A percentile compares a stretch with the other conserved stretches of the same genome.
phyloP scores from a whole-genome alignment of 2,113 vertebrate species.

The Pseudopipra pipra region DNA sequence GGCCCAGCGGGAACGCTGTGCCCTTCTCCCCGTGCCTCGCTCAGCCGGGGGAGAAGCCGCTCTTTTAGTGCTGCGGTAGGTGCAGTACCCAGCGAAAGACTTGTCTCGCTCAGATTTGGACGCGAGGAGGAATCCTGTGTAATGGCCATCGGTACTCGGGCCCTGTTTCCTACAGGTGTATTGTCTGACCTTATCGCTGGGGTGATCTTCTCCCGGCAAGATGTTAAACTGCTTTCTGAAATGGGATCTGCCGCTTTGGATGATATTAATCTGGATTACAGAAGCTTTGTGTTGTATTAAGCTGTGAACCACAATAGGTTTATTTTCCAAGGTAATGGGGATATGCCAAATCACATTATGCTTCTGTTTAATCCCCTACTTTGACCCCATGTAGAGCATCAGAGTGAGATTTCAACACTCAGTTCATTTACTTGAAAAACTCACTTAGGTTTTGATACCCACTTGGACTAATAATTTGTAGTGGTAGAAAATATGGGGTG shows the following conservation, averaged over 20 bases:
- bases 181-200: not conserved
- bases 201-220: not conserved
- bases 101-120: accelerated
- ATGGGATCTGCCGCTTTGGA: not conserved
- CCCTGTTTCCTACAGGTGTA: accelerated
- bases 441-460: not conserved
- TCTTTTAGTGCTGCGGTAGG: accelerated
- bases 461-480: not conserved
- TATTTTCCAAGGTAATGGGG: not conserved
- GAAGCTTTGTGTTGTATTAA: not conserved
- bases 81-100: accelerated
- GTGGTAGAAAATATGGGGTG: not conserved
- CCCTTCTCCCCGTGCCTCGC: accelerated
- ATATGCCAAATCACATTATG: not conserved
- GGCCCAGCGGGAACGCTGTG: accelerated
- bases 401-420: not conserved
- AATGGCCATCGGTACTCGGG: accelerated
- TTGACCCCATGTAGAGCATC: not conserved
- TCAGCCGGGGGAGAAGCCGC: accelerated
- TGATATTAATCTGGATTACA: not conserved
- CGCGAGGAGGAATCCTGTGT: not conserved
- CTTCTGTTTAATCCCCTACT: not conserved
- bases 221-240: not conserved
- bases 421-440: not conserved
- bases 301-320: not conserved